phyloP scores from a whole-genome alignment of 1,140 invertebrate genomes.

The Brachionus paranguensis region DNA sequence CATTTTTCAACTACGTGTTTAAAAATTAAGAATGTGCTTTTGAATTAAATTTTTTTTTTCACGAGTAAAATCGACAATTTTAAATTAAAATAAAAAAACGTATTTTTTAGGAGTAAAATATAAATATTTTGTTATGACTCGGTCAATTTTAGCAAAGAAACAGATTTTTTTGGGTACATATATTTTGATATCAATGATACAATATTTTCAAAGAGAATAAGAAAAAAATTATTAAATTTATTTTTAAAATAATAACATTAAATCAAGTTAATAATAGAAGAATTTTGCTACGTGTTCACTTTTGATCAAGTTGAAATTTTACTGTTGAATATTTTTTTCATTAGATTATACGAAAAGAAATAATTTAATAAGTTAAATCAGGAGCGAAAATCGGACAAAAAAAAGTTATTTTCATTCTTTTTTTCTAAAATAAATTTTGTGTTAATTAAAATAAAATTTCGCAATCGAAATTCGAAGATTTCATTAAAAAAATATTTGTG shows the following conservation, averaged over 20 bases:
- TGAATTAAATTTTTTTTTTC: background rate
- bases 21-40: background rate
- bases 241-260: background rate
- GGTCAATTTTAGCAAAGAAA: background rate
- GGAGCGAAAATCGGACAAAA: background rate
- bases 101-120: background rate
- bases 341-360: background rate
- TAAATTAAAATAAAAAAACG: background rate
- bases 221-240: background rate
- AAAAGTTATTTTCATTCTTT: background rate
- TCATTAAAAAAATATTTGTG: background rate
- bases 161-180: background rate
- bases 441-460: background rate
- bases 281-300: background rate
- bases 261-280: background rate
- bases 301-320: background rate
- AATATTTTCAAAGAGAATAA: background rate
- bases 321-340: background rate
- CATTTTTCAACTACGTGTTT: background rate
- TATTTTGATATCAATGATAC: no score
- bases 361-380: background rate
- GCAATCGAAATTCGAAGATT: background rate
- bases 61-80: background rate
- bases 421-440: no score
- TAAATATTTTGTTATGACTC: background rate